A percentile compares a stretch with the other conserved stretches of the same genome.
Evolutionary conservation across 2,888 invertebrate genomes (phyloP).

Genomic region (Scotopteryx bipunctaria): DNA sequence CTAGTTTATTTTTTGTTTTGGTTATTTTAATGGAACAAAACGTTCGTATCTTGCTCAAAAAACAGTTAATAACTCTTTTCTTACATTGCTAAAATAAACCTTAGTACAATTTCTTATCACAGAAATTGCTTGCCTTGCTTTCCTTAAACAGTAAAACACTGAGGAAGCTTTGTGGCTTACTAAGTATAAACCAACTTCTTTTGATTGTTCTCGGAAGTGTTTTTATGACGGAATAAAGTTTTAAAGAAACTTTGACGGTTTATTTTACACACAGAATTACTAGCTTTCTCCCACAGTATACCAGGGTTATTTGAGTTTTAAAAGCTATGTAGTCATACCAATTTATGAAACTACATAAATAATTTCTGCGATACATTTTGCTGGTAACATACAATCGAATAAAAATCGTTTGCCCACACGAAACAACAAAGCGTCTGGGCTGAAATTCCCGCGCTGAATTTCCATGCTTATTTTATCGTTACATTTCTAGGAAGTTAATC

Average conservation of each 20-base stretch:
- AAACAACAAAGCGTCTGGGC: neutral
- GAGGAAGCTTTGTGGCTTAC: conserved; percentile 3
- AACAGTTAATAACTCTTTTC: no score
- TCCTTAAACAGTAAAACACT: conserved; percentile 6
- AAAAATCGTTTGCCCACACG: no score
- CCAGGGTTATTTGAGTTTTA: no score
- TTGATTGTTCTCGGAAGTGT: conserved; percentile 6
- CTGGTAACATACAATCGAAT: no score
- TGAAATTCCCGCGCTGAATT: neutral
- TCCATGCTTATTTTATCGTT: neutral
- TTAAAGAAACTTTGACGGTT: neutral
- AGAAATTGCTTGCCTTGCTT: neutral
- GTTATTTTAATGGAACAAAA: neutral
- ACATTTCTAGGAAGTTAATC: neutral
- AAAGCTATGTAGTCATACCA: no score
- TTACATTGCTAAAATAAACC: neutral
- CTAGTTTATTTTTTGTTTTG: conserved; percentile 8
- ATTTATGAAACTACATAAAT: no score
- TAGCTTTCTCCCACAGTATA: neutral
- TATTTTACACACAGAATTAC: neutral
- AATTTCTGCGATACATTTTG: no score
- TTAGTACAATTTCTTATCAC: neutral
- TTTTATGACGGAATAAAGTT: conserved; percentile 12
- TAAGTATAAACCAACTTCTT: conserved; percentile 6
- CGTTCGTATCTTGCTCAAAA: neutral